Evolutionary conservation across 1,140 invertebrate genomes (phyloP).

Genomic region (Sweltsa coloradensis): DNA sequence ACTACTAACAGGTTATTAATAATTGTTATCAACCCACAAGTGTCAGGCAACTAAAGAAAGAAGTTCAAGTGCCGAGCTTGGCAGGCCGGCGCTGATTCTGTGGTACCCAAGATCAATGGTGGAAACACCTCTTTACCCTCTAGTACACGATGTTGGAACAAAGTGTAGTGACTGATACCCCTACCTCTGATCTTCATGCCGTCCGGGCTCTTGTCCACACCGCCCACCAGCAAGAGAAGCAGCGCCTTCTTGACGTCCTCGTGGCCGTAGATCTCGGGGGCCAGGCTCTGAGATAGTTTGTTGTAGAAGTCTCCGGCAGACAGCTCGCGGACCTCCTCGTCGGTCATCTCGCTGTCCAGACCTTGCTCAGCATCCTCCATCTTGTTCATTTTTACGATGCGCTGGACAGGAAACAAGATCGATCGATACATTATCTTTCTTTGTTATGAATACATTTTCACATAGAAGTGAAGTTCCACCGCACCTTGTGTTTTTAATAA

Average conservation of each 20-base stretch:
- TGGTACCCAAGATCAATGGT: no score
- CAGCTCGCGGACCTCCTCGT: slow-evolving; percentile 64
- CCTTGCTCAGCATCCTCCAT: slow-evolving; percentile 65
- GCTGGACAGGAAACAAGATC: slow-evolving; percentile 40
- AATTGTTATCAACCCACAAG: no score
- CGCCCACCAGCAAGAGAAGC: slow-evolving; percentile 85
- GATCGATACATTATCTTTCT: slow-evolving; percentile 13
- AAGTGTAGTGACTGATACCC: no score
- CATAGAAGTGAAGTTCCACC: no score
- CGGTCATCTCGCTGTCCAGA: slow-evolving; percentile 54
- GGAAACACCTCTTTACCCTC: no score
- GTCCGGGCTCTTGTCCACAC: slow-evolving; percentile 77
- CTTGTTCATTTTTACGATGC: slow-evolving; percentile 67
- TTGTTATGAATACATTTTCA: slow-evolving; percentile 18
- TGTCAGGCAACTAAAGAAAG: no score
- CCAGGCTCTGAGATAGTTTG: slow-evolving; percentile 83
- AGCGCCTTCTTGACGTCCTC: slow-evolving; percentile 97
- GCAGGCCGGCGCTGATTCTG: no score
- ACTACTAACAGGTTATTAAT: no score
- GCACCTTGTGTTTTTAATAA: no score
- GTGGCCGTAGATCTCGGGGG: slow-evolving; percentile 98
- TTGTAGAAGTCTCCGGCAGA: slow-evolving; percentile 67
- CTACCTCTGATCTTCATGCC: slow-evolving; percentile 76
- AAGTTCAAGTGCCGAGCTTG: no score
- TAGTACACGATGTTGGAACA: no score